These are phyloP conservation scores for Lottia gigantea DNA, from an alignment of 2,888 invertebrate genomes.

Conservation along the genomic window DNA sequence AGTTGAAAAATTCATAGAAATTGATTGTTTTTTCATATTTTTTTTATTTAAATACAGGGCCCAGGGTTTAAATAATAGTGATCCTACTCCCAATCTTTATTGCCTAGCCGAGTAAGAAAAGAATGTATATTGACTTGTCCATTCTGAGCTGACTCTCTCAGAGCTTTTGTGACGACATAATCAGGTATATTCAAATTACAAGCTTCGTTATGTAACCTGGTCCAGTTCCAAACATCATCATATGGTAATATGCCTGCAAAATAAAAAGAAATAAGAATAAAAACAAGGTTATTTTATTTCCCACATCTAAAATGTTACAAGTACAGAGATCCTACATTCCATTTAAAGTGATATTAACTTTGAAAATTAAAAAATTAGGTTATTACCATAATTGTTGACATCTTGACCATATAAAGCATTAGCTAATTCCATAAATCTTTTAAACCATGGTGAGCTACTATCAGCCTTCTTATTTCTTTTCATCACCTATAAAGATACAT, in stretches of 20 bases:
- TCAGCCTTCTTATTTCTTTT: constrained; percentile 21
- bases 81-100: constrained; percentile 17
- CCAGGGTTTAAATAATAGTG: too few relatives aligned
- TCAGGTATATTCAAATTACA: constrained; percentile 43
- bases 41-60: too few relatives aligned
- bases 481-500: constrained; percentile 29
- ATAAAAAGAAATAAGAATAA: background rate
- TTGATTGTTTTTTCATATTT: too few relatives aligned
- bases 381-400: background rate
- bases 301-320: too few relatives aligned
- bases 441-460: constrained; percentile 53
- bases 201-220: constrained; percentile 45
- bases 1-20: too few relatives aligned
- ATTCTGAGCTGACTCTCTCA: constrained; percentile 30
- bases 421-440: constrained; percentile 61
- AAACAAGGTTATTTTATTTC: too few relatives aligned
- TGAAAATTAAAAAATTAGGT: background rate
- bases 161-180: constrained; percentile 29
- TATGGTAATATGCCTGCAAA: constrained; percentile 44
- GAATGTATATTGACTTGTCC: constrained; percentile 37
- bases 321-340: too few relatives aligned
- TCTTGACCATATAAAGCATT: constrained; percentile 60
- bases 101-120: constrained; percentile 31
- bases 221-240: constrained; percentile 43
- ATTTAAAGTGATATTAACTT: too few relatives aligned